Base-by-base conservation (phyloP, 2,888 invertebrate genomes). In the Campopleginae sp. region DNA sequence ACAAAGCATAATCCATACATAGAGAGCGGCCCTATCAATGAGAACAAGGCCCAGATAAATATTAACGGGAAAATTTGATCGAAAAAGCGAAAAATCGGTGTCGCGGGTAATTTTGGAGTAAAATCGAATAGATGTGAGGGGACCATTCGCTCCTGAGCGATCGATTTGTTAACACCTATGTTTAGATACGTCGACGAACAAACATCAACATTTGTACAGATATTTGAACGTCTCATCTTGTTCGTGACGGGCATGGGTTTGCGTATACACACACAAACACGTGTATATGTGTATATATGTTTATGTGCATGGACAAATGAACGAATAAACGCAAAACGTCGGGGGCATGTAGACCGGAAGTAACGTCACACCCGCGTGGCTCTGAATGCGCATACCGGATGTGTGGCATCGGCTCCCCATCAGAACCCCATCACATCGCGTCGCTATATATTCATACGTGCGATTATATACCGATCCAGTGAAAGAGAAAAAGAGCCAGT, bases 331-430 rank as follows among this genome's bases (percentile, higher is more conserved):
- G 72, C 33, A 91, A 89, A 88, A 86, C 89, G 90, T 90, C 88
- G 91, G 90, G 91, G 92, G 92, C 92, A 93, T 92, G 91, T 92
- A 93, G 93, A 91, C 92, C 93, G 93, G 93, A 93, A 94, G 93
- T 92, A 93, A 93, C 93, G 93, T 94, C 93, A 93, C 93, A 93
- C 92, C 93, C 93, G 93, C 93, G 92, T 93, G 93, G 92, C 90
- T 93, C 91, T 93, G 93, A 93, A 93, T 93, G 93, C 93, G 93
- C 93, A 93, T 93, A 93, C 93, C 93, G 93, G 93, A 93, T 93
- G 93, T 92, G 92, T 92, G 93, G 93, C 93, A 93, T 93, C 93
- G 93, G 93, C 93, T 93, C 93, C 93, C 93, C 93, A 93, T 93
- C 93, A 91, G 90, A 91, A 90, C 86, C 80, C 92, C 93, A 93